Evolutionary conservation across 2,797 vertebrate genomes (phyloP), one percentile per base, ranked within the genome.

Genomic region (Girardinus metallicus): DNA sequence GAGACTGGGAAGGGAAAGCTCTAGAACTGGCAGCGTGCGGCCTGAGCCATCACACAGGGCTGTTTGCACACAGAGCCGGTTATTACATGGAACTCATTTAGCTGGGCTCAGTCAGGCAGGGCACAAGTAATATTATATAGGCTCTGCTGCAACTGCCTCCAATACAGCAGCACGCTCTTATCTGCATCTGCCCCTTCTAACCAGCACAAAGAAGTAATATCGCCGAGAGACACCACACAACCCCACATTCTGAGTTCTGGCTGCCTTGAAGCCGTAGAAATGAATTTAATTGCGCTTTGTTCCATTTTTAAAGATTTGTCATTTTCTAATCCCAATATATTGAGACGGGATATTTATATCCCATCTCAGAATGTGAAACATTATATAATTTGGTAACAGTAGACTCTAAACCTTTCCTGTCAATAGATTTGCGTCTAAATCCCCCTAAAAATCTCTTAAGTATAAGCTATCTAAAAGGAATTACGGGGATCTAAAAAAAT

Each of bases 61-160:
- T 93, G 94, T 93, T 94, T 94, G 91, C 92, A 93, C 90, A 94
- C 91, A 93, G 85, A 91, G 89, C 74, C 83, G 80, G 91, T 94
- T 93, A 94, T 95, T 94, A 94, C 91, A 91, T 81, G 85, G 91
- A 95, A 92, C 91, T 95, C 91, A 93, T 95, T 95, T 94, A 93
- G 92, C 90, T 91, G 83, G 86, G 93, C 94, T 95, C 94, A 95
- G 91, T 92, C 92, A 94, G 93, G 94, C 94, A 95, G 92, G 92
- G 90, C 90, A 92, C 89, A 82, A 93, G 92, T 92, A 93, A 90
- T 93, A 92, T 90, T 84, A 88, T 81, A 90, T 86, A 86, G 89
- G 83, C 83, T 88, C 89, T 82, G 82, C 83, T 85, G 89, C 87
- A 41, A 88, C 83, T 71, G 72, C 84, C 78, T 84, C 77, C 89